A percentile compares a stretch with the other conserved stretches of the same genome.
phyloP scores from a whole-genome alignment of 1,140 invertebrate genomes.

The Tenebrio molitor region DNA sequence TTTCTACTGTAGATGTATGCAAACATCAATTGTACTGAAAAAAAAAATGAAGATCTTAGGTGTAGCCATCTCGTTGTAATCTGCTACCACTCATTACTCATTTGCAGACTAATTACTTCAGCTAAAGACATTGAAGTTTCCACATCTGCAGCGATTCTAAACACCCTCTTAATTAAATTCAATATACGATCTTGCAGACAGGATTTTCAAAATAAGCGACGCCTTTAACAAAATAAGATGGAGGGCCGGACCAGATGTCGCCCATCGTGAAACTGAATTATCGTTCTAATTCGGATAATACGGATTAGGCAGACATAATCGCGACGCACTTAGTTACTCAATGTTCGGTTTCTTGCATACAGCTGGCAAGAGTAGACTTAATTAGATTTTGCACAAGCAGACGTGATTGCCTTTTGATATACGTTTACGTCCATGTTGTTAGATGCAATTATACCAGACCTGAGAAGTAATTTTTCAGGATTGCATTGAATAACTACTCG shows the following conservation, averaged over 20 bases:
- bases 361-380: slow-evolving; percentile 40
- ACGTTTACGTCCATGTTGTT: slow-evolving; percentile 21
- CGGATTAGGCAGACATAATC: slow-evolving; percentile 52
- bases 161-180: slow-evolving; percentile 48
- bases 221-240: slow-evolving; percentile 42
- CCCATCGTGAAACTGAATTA: slow-evolving; percentile 55
- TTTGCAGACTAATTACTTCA: slow-evolving; percentile 20
- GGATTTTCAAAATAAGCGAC: slow-evolving; percentile 14
- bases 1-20: no score
- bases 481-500: slow-evolving; percentile 2
- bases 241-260: slow-evolving; percentile 46
- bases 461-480: neutral
- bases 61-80: no score
- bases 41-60: no score
- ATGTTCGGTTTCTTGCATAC: slow-evolving; percentile 50
- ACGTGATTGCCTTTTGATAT: slow-evolving; percentile 50
- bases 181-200: slow-evolving; percentile 37
- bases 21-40: no score
- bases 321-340: slow-evolving; percentile 48
- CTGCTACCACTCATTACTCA: slow-evolving; percentile 25
- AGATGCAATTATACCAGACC: slow-evolving; percentile 20
- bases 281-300: slow-evolving; percentile 55
- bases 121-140: slow-evolving; percentile 12
- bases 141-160: slow-evolving; percentile 29
- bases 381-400: slow-evolving; percentile 47